A percentile compares a stretch with the other conserved stretches of the same genome.
phyloP scores from a whole-genome alignment of 2,113 vertebrate genomes.

The Collichthys lucidus region DNA sequence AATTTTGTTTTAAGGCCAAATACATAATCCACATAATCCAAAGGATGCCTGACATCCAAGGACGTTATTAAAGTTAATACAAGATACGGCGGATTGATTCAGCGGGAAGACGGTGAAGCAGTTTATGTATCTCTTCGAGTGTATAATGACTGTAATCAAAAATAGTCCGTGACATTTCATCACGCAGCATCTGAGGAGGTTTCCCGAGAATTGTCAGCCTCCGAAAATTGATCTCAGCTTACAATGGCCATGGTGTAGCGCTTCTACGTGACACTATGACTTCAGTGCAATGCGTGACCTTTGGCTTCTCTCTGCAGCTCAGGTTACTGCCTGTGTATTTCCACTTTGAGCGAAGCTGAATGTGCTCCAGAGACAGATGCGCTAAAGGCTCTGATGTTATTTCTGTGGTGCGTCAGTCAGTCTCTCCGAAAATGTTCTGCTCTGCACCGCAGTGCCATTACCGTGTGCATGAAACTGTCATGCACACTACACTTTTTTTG shows the following conservation, averaged over 20 bases:
- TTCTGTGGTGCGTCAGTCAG: conserved; percentile 44
- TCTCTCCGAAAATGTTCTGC: not conserved
- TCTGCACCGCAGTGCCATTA: conserved; percentile 37
- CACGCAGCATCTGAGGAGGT: conserved; percentile 5
- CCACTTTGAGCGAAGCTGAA: conserved; percentile 49
- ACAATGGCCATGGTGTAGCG: conserved; percentile 38
- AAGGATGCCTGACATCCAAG: conserved; percentile 22
- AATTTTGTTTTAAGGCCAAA: conserved; percentile 48
- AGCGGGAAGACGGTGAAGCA: not conserved
- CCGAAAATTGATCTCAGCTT: conserved; percentile 47
- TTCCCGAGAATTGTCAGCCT: conserved; percentile 36
- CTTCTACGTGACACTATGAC: conserved; percentile 64
- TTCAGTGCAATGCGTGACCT: conserved; percentile 84
- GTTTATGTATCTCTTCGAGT: not conserved
- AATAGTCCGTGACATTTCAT: conserved; percentile 15
- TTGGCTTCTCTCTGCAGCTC: conserved; percentile 72
- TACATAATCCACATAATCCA: conserved; percentile 41
- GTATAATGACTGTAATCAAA: not conserved
- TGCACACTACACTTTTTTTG: not conserved
- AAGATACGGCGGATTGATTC: not conserved
- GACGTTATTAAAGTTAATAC: conserved; percentile 4
- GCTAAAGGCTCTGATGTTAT: conserved; percentile 51
- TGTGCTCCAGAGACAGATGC: conserved; percentile 11
- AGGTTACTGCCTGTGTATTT: conserved; percentile 66
- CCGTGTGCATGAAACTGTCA: conserved; percentile 29